Conservation (phyloP, 2,888 invertebrate genomes). For the Lepidochitona cinerea region DNA sequence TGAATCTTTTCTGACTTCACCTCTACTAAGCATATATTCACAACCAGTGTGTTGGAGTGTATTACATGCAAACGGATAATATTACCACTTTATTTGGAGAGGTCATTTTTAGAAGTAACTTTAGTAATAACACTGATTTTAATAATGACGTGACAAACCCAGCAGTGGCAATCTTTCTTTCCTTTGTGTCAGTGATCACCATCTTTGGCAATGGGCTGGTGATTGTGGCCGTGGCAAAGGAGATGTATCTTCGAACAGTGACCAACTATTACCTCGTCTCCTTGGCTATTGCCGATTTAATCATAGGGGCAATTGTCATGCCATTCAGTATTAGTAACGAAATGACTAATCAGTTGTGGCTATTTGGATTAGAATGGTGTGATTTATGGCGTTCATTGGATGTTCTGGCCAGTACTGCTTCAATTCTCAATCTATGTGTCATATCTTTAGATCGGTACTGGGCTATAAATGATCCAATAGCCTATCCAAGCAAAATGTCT, state of each 20-base stretch:
- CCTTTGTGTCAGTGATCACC: slow-evolving; percentile 91
- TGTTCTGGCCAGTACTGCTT: slow-evolving; percentile 96
- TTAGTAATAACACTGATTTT: not conserved
- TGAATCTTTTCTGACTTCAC: too few species aligned
- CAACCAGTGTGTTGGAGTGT: not conserved
- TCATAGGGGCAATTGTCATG: slow-evolving; percentile 98
- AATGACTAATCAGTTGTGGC: slow-evolving; percentile 77
- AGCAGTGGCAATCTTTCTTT: slow-evolving; percentile 80
- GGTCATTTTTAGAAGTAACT: not conserved
- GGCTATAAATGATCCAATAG: slow-evolving; percentile 99
- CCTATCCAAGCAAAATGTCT: slow-evolving; percentile 96
- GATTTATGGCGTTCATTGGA: slow-evolving; percentile 98
- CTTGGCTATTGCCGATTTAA: slow-evolving; percentile 94
- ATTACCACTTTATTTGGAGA: not conserved
- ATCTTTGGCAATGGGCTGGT: slow-evolving; percentile 96
- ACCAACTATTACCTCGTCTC: slow-evolving; percentile 99
- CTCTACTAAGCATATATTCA: not conserved
- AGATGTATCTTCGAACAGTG: slow-evolving; percentile 94
- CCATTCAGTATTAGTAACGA: slow-evolving; percentile 78
- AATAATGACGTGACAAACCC: slow-evolving; percentile 40
- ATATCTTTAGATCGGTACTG: slow-evolving; percentile 97
- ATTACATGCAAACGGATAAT: slow-evolving; percentile 7
- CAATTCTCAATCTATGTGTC: slow-evolving; percentile 96
- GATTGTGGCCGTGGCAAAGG: slow-evolving; percentile 92
- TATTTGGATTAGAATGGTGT: slow-evolving; percentile 96